Conservation (phyloP, 35 echinoderm and acorn worm species). For the Apostichopus californicus region DNA sequence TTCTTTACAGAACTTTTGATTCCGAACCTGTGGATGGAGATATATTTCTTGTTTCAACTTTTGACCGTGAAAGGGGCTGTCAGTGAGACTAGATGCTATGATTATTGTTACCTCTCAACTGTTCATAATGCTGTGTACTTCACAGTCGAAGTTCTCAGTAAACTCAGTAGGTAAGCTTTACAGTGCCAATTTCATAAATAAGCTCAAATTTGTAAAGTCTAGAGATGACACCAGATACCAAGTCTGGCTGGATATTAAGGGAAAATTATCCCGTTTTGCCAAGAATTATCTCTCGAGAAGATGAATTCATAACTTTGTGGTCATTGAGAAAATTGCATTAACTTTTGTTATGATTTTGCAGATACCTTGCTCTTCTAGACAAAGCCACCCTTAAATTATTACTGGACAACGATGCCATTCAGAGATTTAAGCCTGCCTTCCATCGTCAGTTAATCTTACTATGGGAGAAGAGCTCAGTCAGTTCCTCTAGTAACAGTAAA, state of each 20-base stretch:
- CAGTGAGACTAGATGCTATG: constrained; percentile 3
- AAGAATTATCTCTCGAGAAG: too few relatives aligned
- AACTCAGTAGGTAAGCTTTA: constrained; percentile 47
- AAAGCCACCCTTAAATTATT: constrained; percentile 39
- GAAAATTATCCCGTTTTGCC: too few relatives aligned
- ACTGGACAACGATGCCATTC: constrained; percentile 5
- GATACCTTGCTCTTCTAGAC: constrained; percentile 12
- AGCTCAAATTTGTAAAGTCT: too few relatives aligned
- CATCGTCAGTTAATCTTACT: neutral
- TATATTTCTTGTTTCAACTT: constrained; percentile 66
- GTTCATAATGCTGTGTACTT: constrained; percentile 63
- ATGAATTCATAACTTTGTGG: too few relatives aligned
- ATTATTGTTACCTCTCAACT: constrained; percentile 41
- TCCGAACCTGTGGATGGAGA: constrained; percentile 54
- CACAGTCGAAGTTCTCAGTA: constrained; percentile 50
- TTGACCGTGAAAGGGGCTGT: constrained; percentile 37
- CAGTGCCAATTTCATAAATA: neutral
- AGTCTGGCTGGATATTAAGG: too few relatives aligned
- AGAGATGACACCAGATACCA: too few relatives aligned
- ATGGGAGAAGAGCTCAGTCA: constrained; percentile 4
- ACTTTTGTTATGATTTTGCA: neutral
- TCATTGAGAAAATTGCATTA: neutral
- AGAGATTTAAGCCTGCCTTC: neutral
- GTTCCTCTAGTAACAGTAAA: neutral
- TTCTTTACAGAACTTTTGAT: constrained; percentile 34